These are phyloP conservation scores for Scomber japonicus DNA, from an alignment of 2,113 vertebrate genomes.

Conservation along the genomic window DNA sequence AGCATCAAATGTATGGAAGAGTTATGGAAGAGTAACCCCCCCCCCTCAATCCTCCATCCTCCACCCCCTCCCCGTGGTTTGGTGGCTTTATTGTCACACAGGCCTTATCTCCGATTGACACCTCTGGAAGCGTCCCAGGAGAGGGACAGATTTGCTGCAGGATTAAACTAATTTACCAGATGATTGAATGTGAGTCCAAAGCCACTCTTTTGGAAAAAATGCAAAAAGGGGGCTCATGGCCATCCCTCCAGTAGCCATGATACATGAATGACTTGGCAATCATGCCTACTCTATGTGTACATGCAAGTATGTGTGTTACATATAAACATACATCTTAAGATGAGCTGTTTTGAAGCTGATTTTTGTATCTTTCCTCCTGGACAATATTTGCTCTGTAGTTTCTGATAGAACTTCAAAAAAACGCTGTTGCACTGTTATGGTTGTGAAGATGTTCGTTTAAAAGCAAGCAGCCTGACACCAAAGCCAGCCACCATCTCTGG, in stretches of 20 bases:
- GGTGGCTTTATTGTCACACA: constrained; percentile 79
- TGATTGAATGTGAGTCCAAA: constrained; percentile 83
- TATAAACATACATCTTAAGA: constrained; percentile 2
- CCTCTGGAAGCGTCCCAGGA: constrained; percentile 84
- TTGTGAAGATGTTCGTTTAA: constrained; percentile 57
- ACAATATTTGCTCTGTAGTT: constrained; percentile 24
- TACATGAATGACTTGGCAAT: constrained; percentile 72
- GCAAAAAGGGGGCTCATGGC: constrained; percentile 58
- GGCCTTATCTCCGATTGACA: constrained; percentile 84
- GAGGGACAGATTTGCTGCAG: constrained; percentile 80
- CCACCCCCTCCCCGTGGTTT: constrained; percentile 52
- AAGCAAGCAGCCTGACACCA: constrained; percentile 61
- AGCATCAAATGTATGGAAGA: constrained; percentile 61
- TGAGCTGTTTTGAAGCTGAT: constrained; percentile 6
- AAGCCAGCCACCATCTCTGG: constrained; percentile 66
- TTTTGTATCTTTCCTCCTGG: constrained; percentile 1
- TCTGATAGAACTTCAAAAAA: constrained; percentile 26
- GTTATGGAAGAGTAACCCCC: constrained; percentile 52
- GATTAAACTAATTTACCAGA: constrained; percentile 85
- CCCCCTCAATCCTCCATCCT: background rate
- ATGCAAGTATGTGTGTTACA: constrained; percentile 20
- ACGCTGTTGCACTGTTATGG: constrained; percentile 26
- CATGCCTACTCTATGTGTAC: constrained; percentile 29
- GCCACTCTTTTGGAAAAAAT: constrained; percentile 82
- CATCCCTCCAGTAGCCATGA: constrained; percentile 64